Conservation (phyloP, 2,888 invertebrate genomes). For the Germaria angustata region DNA sequence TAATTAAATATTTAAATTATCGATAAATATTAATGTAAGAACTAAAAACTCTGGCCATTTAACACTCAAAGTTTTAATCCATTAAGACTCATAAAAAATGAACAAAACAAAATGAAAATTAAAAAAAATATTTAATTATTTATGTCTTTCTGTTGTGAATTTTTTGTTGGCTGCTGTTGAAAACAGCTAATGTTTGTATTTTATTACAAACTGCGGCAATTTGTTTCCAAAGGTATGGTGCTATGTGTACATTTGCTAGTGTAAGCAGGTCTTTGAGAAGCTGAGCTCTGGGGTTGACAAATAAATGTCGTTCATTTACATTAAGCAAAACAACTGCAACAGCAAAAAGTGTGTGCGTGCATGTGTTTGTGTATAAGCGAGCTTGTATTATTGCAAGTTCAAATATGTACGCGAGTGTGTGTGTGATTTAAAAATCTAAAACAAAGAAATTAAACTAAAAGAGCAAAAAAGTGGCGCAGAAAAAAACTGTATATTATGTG, state of each 20-base stretch:
- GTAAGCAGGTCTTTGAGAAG: not conserved
- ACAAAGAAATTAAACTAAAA: conserved; percentile 2
- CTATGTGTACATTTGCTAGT: not conserved
- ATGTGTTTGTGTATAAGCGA: not conserved
- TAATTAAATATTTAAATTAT: conserved; percentile 18
- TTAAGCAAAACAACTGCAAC: conserved; percentile 22
- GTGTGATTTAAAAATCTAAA: conserved; percentile 1
- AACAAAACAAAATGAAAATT: conserved; percentile 9
- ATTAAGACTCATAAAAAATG: conserved; percentile 34
- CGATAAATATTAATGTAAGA: conserved; percentile 9
- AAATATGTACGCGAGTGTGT: not conserved
- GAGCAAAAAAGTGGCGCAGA: not conserved
- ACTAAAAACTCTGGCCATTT: not conserved
- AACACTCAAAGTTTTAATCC: conserved; percentile 3
- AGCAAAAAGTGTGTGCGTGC: conserved; percentile 9
- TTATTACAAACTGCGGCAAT: not conserved
- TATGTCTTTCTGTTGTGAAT: not conserved
- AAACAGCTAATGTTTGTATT: conserved; percentile 37
- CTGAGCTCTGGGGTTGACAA: conserved; percentile 36
- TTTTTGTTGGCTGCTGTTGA: not conserved
- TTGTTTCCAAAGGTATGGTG: not conserved
- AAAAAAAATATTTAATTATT: not conserved
- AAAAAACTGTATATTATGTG: not conserved
- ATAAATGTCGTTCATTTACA: conserved; percentile 54
- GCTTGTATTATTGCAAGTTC: not conserved